Conservation (phyloP, 2,888 invertebrate genomes). For the Cabera pusaria region DNA sequence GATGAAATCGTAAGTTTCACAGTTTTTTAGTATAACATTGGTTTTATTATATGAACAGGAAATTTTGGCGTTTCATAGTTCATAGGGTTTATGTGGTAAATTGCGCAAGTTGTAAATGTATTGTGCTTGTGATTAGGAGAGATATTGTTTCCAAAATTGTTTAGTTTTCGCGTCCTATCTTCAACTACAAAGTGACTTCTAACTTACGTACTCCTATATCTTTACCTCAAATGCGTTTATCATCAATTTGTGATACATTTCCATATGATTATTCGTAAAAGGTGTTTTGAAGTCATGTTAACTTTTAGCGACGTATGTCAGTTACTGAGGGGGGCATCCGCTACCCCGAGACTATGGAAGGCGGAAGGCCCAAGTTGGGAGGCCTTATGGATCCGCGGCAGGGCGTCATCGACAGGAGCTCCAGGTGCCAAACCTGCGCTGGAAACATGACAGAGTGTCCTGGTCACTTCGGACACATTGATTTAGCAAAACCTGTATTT, state of each 20-base stretch:
- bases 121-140: too few relatives aligned
- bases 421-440: slow-evolving; percentile 97
- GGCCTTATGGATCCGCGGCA: slow-evolving; percentile 99
- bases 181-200: too few relatives aligned
- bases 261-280: background rate
- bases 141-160: too few relatives aligned
- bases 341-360: slow-evolving; percentile 99
- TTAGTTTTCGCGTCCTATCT: too few relatives aligned
- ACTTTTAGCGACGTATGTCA: slow-evolving; percentile 94
- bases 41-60: background rate
- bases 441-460: slow-evolving; percentile 99
- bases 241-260: too few relatives aligned
- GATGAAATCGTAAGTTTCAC: slow-evolving; percentile 97
- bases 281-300: slow-evolving; percentile 13
- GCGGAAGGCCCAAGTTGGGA: slow-evolving; percentile 98
- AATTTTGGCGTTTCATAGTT: too few relatives aligned
- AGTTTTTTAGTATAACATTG: slow-evolving; percentile 17
- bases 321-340: slow-evolving; percentile 98
- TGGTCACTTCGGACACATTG: slow-evolving; percentile 99
- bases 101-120: too few relatives aligned
- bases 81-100: background rate
- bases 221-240: too few relatives aligned
- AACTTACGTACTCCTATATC: too few relatives aligned
- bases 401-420: slow-evolving; percentile 97
- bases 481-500: slow-evolving; percentile 98